Evolutionary conservation across 2,888 invertebrate species (phyloP), one percentile per base, ranked within the genome.

Genomic region (Andrena dorsata): DNA sequence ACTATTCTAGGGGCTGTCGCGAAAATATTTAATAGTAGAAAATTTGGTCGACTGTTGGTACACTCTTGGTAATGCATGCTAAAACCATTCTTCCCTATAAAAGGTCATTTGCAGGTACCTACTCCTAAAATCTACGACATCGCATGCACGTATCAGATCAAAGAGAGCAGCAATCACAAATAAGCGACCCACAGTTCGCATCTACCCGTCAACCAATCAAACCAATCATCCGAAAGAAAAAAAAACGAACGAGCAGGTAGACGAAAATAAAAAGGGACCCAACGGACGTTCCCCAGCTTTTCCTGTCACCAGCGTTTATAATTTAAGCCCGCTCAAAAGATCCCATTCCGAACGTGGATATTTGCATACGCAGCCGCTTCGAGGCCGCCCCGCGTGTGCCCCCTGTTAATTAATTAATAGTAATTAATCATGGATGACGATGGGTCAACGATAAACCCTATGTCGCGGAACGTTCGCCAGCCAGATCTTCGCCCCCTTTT

Each of bases 371-470:
- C 23, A 63, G 47, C 20, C 30, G 49, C 23, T 20, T 8, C 53
- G 51, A 41, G 32, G 10, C 10, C 13, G 58, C 10, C 23, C 56
- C 61, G 72, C 64, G 65, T 65, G 70, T 51, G 6, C 70, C 47
- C 32, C 16, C 30, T 10, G 71, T 84, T 80, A 83, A 83, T 83
- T 84, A 84, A 84, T 84, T 84, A 80, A 84, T 80, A 77, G 76
- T 80, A 84, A 84, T 84, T 84, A 84, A 84, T 84, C 84, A 74
- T 56, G 76, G 60, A 71, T 65, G 80, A 73, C 69, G 80, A 71
- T 69, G 79, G 80, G 58, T 56, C 66, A 63, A 78, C 61, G 83
- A 78, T 74, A 74, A 78, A 71, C 47, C 61, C 32, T 23, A 71
- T 58, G 74, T 78, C 72, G 51, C 68, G 68, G 63, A 69, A 72